Evolutionary conservation across 2,888 invertebrate species (phyloP).

Genomic region (Parthenolecanium corni): DNA sequence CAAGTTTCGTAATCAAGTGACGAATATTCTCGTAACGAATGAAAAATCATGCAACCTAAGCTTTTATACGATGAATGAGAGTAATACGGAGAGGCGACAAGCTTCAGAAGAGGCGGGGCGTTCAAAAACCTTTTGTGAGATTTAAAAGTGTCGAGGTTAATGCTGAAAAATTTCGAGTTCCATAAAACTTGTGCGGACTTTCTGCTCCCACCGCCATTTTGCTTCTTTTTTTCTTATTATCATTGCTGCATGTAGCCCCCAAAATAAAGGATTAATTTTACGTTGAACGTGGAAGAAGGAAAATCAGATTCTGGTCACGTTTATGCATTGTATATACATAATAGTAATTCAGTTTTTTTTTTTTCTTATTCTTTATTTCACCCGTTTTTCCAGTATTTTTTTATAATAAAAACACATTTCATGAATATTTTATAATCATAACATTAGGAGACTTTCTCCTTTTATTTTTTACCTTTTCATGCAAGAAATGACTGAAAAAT

Average conservation of each 20-base stretch:
- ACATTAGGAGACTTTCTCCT: neutral
- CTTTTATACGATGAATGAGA: no score
- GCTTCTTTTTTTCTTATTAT: neutral
- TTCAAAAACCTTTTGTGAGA: no score
- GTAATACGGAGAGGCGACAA: no score
- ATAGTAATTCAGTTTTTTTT: constrained; percentile 5
- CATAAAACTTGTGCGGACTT: neutral
- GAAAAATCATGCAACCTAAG: no score
- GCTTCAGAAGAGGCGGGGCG: no score
- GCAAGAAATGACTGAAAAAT: no score
- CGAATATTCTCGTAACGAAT: no score
- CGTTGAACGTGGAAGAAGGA: neutral
- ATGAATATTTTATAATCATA: constrained; percentile 13
- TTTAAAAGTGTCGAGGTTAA: neutral
- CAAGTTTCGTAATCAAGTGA: no score
- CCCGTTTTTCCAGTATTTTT: neutral
- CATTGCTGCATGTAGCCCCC: neutral
- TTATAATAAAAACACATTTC: constrained; percentile 11
- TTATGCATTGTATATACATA: constrained; percentile 14
- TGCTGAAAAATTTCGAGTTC: neutral
- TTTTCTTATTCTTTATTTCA: neutral
- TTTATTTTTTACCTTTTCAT: no score
- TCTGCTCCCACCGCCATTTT: neutral
- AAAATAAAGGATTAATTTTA: constrained; percentile 1
- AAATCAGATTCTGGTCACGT: constrained; percentile 13